Percentiles rank a stretch among this genome's conserved stretches.
Evolutionary conservation across 2,888 invertebrate species (phyloP).

Genomic region (Nomada goodeniana): DNA sequence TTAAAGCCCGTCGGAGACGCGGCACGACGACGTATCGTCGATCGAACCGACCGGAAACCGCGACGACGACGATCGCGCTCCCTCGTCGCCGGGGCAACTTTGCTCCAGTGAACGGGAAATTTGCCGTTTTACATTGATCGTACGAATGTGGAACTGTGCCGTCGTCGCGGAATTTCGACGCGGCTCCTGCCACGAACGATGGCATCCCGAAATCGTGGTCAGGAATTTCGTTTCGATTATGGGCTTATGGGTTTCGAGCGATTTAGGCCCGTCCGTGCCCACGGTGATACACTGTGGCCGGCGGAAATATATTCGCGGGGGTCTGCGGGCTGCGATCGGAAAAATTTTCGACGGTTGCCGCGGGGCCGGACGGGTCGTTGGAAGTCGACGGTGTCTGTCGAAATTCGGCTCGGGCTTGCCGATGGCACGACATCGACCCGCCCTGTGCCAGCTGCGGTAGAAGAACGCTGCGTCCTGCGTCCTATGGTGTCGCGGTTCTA

Average conservation of each 20-base stretch:
- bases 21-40: slow-evolving; percentile 3
- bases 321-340: slow-evolving; percentile 46
- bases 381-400: slow-evolving; percentile 43
- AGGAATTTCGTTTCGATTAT: slow-evolving; percentile 14
- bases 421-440: slow-evolving; percentile 36
- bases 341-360: slow-evolving; percentile 51
- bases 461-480: slow-evolving; percentile 39
- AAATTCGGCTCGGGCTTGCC: slow-evolving; percentile 47
- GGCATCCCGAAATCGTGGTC: slow-evolving; percentile 29
- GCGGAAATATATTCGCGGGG: slow-evolving; percentile 42
- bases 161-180: not conserved
- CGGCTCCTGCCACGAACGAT: not conserved
- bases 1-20: not conserved
- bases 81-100: not conserved
- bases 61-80: slow-evolving; percentile 2
- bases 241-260: not conserved
- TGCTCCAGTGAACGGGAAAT: not conserved
- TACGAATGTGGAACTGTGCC: not conserved
- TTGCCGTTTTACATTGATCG: slow-evolving; percentile 3
- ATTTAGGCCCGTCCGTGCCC: slow-evolving; percentile 24
- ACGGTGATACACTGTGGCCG: slow-evolving; percentile 20
- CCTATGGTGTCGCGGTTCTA: not conserved
- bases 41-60: slow-evolving; percentile 21
- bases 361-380: slow-evolving; percentile 45
- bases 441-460: slow-evolving; percentile 46